Base-by-base conservation (phyloP, 1,140 invertebrate species). In the Drosophila lini region DNA sequence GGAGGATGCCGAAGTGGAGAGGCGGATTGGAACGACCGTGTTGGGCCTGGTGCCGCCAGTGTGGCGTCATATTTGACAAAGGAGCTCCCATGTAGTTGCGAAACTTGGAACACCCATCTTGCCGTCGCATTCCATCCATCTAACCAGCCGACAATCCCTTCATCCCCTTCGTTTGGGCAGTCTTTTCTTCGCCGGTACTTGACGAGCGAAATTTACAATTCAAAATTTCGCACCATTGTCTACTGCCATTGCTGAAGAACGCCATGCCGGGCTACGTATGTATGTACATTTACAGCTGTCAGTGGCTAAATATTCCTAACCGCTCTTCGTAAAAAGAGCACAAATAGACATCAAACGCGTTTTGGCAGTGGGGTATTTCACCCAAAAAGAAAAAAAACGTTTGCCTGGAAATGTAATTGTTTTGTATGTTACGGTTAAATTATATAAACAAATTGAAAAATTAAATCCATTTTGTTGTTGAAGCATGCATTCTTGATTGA, bases 221-320 rank as follows among this genome's bases (percentile, higher is more conserved):
- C 81, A 84, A 84, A 84, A 84, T 76, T 55, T 70, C 71, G 62
- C 76, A 76, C 75, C 76, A 73, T 83, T 83, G 76, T 76, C 80
- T 82, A 55, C 58, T 79, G 40, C 34, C 65, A 38, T 48, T 45
- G 42, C 42, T 22, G 22, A 42, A 41, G 4, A 2, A 34, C 31
- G 10, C 22, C 10, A 25, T 15, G 19, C 34, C 70, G 58, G 74
- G 55, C 80, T 47, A 68, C 70, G 76, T 76, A 45, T 3, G 10
- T 36, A 36, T 3, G 10, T 36, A 36, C 11, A 25, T 82, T 82
- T 71, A 75, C 80, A 82, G 75, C 75, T 83, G 80, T 76, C 65
- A 78, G 57, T 63, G 61, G 70, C 65, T 68, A 36, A 78, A 78
- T 52, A 74, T 81, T 75, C 65, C 69, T 59, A 70, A 44, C 78